A percentile compares a stretch with the other conserved stretches of the same genome.
Conservation (phyloP, 2,797 vertebrate genomes). For the Enteromius unitaeniatus region DNA sequence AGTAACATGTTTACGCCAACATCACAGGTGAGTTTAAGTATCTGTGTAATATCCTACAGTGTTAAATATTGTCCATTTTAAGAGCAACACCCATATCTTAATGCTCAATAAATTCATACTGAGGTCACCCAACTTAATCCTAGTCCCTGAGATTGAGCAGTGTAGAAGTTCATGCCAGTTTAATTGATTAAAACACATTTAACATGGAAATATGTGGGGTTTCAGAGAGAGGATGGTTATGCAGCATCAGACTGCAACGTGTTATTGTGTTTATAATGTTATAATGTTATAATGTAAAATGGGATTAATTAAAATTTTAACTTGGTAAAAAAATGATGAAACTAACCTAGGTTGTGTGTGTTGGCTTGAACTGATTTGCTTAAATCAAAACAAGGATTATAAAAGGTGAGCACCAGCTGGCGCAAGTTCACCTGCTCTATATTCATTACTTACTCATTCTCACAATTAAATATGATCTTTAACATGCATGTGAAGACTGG, state of each 20-base stretch:
- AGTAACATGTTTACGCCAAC: conserved; percentile 24
- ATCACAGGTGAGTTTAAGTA: conserved; percentile 66
- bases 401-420: too few relatives aligned
- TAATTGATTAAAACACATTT: conserved; percentile 33
- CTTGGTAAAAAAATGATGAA: too few relatives aligned
- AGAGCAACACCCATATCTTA: background rate
- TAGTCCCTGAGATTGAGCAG: background rate
- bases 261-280: too few relatives aligned
- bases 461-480: background rate
- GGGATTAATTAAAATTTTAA: too few relatives aligned
- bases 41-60: background rate
- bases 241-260: background rate
- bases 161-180: conserved; percentile 32
- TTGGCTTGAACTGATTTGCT: too few relatives aligned
- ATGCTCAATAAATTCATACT: background rate
- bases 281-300: too few relatives aligned
- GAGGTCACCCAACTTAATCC: background rate
- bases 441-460: background rate
- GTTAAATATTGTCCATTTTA: background rate
- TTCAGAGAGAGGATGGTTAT: background rate
- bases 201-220: conserved; percentile 31
- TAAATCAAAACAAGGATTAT: too few relatives aligned
- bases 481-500: too few relatives aligned
- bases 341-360: too few relatives aligned
- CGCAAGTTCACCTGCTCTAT: too few relatives aligned